Conservation (phyloP, 2,888 invertebrate species). For the Argyresthia goedartella region DNA sequence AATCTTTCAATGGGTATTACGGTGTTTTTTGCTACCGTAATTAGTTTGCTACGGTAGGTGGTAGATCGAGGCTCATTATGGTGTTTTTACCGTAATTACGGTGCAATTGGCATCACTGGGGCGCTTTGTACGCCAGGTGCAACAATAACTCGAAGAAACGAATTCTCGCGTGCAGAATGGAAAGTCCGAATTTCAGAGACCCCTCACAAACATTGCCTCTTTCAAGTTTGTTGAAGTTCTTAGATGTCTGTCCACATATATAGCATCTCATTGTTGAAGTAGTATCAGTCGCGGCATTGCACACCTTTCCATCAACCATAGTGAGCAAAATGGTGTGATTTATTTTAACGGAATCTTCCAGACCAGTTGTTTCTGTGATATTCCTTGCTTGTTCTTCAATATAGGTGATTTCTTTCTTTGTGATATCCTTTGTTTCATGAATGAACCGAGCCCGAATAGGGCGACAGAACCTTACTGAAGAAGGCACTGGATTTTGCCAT, state of each 20-base stretch:
- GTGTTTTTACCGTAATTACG: no score
- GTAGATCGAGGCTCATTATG: no score
- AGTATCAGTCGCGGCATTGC: slow-evolving; percentile 10
- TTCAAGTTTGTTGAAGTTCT: slow-evolving; percentile 9
- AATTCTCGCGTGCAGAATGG: neutral
- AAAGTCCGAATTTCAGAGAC: neutral
- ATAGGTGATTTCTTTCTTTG: slow-evolving; percentile 10
- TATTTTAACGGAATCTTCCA: neutral
- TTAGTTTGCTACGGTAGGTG: no score
- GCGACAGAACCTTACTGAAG: slow-evolving; percentile 13
- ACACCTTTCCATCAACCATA: slow-evolving; percentile 15
- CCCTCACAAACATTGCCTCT: neutral
- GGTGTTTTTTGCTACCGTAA: no score
- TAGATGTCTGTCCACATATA: slow-evolving; percentile 11
- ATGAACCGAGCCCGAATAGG: slow-evolving; percentile 11
- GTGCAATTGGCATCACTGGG: no score
- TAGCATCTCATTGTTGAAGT: slow-evolving; percentile 9
- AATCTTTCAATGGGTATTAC: no score
- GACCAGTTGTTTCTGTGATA: neutral
- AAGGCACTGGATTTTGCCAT: slow-evolving; percentile 18
- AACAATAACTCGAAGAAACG: neutral
- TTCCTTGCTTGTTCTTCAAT: slow-evolving; percentile 3
- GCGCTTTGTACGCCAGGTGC: neutral
- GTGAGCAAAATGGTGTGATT: slow-evolving; percentile 9
- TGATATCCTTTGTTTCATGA: slow-evolving; percentile 4